phyloP scores from a whole-genome alignment of 2,797 vertebrate genomes.

The Chrosomus eos region DNA sequence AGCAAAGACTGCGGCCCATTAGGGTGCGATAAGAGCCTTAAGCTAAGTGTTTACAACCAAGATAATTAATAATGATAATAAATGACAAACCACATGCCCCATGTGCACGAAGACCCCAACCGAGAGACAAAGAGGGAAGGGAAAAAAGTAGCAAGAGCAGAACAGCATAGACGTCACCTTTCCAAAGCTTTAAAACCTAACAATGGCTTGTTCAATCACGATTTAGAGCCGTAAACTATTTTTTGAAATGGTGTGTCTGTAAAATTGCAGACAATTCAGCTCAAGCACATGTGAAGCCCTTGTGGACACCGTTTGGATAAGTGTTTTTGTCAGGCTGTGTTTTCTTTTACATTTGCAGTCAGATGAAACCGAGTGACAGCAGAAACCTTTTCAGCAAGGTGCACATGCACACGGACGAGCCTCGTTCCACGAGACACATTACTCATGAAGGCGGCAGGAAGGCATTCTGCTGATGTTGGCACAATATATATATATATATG shows the following conservation, averaged over 20 bases:
- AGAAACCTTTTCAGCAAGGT: conserved; percentile 19
- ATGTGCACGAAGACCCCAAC: conserved; percentile 13
- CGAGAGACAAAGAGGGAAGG: neutral
- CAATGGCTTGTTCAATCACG: neutral
- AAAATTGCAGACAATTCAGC: neutral
- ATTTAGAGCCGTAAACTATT: neutral
- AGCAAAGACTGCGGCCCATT: conserved; percentile 43
- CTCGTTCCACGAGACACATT: conserved; percentile 24
- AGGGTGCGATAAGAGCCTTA: conserved; percentile 47
- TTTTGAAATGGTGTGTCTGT: neutral
- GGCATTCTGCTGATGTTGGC: conserved; percentile 38
- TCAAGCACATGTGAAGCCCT: neutral
- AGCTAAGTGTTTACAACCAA: conserved; percentile 61
- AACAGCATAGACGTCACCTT: neutral
- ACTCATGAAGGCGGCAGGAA: neutral
- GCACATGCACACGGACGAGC: conserved; percentile 16
- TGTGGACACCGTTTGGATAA: neutral
- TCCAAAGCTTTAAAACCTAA: neutral
- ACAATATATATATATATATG: conserved; percentile 6
- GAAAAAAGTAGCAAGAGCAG: neutral
- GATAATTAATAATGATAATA: conserved; percentile 59
- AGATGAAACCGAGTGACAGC: conserved; percentile 32
- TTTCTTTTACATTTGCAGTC: conserved; percentile 20
- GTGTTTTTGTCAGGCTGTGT: neutral
- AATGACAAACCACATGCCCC: conserved; percentile 66